These are phyloP conservation scores for Sphaerophoria rueppellii DNA, from an alignment of 2,888 invertebrate species.

Conservation along the genomic window DNA sequence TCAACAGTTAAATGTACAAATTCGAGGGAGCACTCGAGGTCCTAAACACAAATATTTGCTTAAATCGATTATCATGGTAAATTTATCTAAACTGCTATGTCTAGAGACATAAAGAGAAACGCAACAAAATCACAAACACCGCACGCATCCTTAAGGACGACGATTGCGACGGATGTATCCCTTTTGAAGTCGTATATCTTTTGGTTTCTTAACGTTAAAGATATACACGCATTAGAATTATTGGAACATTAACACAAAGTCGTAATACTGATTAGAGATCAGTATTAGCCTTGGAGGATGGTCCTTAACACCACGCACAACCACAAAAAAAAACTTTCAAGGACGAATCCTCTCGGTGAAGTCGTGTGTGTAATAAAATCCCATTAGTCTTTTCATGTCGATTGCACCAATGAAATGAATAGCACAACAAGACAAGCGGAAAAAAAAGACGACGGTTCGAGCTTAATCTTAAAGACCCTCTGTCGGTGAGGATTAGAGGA, in stretches of 20 bases:
- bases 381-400: slow-evolving; percentile 40
- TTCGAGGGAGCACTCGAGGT: not conserved
- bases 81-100: slow-evolving; percentile 68
- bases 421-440: not conserved
- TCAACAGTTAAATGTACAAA: slow-evolving; percentile 10
- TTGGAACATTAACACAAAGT: slow-evolving; percentile 38
- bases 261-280: slow-evolving; percentile 43
- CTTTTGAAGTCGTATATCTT: not conserved
- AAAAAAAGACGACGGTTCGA: not conserved
- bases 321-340: slow-evolving; percentile 22
- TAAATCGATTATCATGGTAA: slow-evolving; percentile 67
- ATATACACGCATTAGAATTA: slow-evolving; percentile 48
- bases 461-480: not conserved
- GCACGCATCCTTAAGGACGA: not conserved
- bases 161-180: not conserved
- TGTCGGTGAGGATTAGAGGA: slow-evolving; percentile 33
- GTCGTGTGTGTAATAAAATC: slow-evolving; percentile 52
- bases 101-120: not conserved
- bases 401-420: not conserved
- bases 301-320: slow-evolving; percentile 11
- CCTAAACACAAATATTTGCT: slow-evolving; percentile 52
- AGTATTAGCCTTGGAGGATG: not conserved
- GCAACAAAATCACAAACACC: not conserved
- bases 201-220: slow-evolving; percentile 23
- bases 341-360: slow-evolving; percentile 19